phyloP scores from a whole-genome alignment of 2,797 vertebrate species.

The Ambastaia sidthimunki region DNA sequence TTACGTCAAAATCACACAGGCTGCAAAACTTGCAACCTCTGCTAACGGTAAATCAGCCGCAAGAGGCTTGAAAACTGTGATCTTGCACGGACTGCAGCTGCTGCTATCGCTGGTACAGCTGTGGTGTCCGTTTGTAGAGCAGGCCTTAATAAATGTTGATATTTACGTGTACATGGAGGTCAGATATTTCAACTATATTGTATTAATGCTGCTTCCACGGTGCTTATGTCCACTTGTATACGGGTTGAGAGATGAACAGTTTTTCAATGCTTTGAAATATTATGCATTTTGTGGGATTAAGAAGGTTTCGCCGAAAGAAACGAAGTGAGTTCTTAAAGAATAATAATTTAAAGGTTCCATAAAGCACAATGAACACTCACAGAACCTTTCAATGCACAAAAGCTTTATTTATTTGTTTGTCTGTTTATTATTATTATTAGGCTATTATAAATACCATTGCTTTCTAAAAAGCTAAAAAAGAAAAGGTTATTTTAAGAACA shows the following conservation, averaged over 20 bases:
- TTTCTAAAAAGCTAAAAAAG: no score
- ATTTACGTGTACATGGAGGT: constrained; percentile 15
- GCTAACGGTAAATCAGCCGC: constrained; percentile 33
- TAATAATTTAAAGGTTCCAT: no score
- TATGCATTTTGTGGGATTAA: constrained; percentile 22
- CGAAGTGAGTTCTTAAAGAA: no score
- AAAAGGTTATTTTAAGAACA: no score
- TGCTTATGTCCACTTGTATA: constrained; percentile 54
- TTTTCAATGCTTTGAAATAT: constrained; percentile 41
- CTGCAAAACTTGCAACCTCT: constrained; percentile 40
- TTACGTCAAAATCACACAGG: constrained; percentile 48
- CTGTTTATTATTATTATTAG: no score
- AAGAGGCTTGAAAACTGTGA: constrained; percentile 41
- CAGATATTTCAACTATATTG: constrained; percentile 32
- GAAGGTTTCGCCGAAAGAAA: not conserved
- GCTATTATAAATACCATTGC: no score
- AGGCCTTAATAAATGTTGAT: constrained; percentile 32
- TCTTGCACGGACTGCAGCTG: constrained; percentile 52
- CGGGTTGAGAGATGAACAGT: constrained; percentile 40
- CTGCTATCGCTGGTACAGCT: constrained; percentile 44
- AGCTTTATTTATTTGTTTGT: no score
- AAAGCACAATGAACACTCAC: no score
- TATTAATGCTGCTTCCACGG: constrained; percentile 45
- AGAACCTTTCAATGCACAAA: no score
- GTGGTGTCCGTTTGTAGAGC: constrained; percentile 43